A percentile compares a stretch with the other conserved stretches of the same genome.
These are phyloP conservation scores for Holacanthus passer DNA, from an alignment of 2,113 vertebrate genomes.

Conservation along the genomic window DNA sequence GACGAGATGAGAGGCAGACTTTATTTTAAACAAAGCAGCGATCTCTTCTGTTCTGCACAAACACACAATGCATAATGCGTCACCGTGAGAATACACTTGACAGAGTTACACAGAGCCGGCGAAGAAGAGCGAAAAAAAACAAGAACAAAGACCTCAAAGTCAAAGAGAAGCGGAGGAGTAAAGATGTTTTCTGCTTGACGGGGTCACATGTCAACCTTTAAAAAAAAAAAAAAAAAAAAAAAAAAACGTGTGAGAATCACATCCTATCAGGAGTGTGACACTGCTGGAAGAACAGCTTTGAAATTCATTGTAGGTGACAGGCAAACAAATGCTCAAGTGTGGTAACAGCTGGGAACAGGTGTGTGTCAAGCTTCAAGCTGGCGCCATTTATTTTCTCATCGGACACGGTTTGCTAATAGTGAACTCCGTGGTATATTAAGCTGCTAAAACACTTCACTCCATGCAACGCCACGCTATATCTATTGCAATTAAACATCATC, in stretches of 20 bases:
- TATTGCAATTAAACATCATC: constrained; percentile 25
- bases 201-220: constrained; percentile 55
- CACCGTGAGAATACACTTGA: constrained; percentile 35
- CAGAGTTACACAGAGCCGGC: constrained; percentile 24
- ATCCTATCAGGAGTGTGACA: constrained; percentile 61
- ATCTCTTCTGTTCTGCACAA: constrained; percentile 36
- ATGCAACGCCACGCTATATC: not conserved
- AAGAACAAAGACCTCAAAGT: constrained; percentile 51
- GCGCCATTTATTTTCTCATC: constrained; percentile 65
- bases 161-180: constrained; percentile 30
- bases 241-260: constrained; percentile 46
- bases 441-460: constrained; percentile 30
- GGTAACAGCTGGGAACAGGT: constrained; percentile 71
- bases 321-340: constrained; percentile 62
- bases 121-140: constrained; percentile 15
- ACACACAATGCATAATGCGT: constrained; percentile 43
- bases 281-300: constrained; percentile 64
- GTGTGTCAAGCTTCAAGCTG: constrained; percentile 67
- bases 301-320: constrained; percentile 69
- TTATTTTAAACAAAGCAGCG: constrained; percentile 47
- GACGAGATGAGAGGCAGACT: not conserved
- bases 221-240: constrained; percentile 11
- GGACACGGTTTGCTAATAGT: constrained; percentile 54
- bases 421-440: constrained; percentile 37
- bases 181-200: constrained; percentile 63